Percentiles rank a stretch among this genome's conserved stretches.
phyloP scores from a whole-genome alignment of 2,888 invertebrate species.

The Nipponacmea schrenckii region DNA sequence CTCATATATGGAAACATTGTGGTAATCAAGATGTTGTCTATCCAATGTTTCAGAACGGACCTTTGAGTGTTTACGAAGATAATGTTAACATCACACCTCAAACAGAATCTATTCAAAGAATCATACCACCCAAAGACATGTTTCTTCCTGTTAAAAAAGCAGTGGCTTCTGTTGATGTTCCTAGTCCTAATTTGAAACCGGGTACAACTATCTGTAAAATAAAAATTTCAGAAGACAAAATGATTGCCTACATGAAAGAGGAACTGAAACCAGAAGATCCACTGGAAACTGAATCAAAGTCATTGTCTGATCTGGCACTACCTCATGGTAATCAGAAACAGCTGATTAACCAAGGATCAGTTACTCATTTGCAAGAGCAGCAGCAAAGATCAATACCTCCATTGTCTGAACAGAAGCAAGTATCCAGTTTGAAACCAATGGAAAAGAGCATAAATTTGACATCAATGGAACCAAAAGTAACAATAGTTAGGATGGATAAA shows the following conservation, averaged over 20 bases:
- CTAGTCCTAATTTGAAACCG: conserved; percentile 5
- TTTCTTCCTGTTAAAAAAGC: conserved; percentile 9
- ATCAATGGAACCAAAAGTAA: too few relatives aligned
- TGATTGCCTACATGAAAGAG: conserved; percentile 3
- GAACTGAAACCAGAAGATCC: conserved; percentile 9
- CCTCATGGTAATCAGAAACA: neutral
- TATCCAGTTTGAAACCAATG: neutral
- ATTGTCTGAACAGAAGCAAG: neutral
- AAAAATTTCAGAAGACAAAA: conserved; percentile 15
- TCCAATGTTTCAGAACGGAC: conserved; percentile 66
- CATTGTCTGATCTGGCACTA: neutral
- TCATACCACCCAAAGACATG: conserved; percentile 5
- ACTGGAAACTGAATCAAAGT: neutral
- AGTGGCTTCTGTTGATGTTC: conserved; percentile 8
- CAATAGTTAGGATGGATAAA: neutral
- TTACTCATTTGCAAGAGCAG: neutral
- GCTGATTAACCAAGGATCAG: neutral
- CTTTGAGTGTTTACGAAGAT: conserved; percentile 61
- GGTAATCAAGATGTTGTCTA: conserved; percentile 64
- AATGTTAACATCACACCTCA: neutral
- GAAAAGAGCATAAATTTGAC: too few relatives aligned
- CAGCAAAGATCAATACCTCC: neutral
- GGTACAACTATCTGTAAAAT: conserved; percentile 16
- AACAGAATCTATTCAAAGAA: neutral
- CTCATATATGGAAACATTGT: conserved; percentile 67